Conservation (phyloP, 2,888 invertebrate genomes). For the Plagodis dolabraria region DNA sequence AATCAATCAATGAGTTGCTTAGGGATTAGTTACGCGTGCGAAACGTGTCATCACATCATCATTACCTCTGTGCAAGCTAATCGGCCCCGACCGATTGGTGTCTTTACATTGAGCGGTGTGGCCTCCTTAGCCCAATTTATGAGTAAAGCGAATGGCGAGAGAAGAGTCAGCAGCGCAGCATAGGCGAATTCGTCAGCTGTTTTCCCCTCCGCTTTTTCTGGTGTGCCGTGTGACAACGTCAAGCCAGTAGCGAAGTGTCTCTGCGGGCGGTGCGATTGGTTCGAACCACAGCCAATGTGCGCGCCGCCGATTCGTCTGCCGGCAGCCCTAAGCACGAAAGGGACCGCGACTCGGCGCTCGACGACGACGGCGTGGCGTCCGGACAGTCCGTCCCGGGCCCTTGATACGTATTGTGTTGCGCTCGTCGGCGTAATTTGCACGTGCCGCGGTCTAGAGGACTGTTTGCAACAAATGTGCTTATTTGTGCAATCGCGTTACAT, state of each 20-base stretch:
- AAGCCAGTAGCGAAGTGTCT: constrained; percentile 61
- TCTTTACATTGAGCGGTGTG: constrained; percentile 62
- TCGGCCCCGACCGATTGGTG: constrained; percentile 63
- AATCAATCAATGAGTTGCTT: too few species aligned
- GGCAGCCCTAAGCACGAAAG: constrained; percentile 73
- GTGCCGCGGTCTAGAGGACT: constrained; percentile 42
- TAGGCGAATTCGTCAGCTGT: constrained; percentile 63
- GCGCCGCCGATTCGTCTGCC: constrained; percentile 50
- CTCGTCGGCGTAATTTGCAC: constrained; percentile 55
- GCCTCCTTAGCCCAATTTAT: constrained; percentile 63
- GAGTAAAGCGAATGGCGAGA: constrained; percentile 63
- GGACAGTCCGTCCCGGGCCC: constrained; percentile 76
- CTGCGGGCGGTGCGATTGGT: constrained; percentile 61
- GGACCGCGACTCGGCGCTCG: constrained; percentile 42
- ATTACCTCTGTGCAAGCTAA: constrained; percentile 37
- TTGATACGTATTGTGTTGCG: constrained; percentile 64
- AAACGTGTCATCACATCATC: constrained; percentile 20
- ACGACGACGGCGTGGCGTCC: constrained; percentile 12
- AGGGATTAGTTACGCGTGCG: too few species aligned
- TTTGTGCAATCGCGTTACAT: constrained; percentile 57
- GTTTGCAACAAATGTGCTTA: constrained; percentile 65
- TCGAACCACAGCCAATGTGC: constrained; percentile 62
- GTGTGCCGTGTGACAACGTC: constrained; percentile 49
- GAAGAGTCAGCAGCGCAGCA: constrained; percentile 47
- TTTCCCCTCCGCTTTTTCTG: constrained; percentile 76